Conservation (phyloP, 2,113 vertebrate species). For the Tyto alba region DNA sequence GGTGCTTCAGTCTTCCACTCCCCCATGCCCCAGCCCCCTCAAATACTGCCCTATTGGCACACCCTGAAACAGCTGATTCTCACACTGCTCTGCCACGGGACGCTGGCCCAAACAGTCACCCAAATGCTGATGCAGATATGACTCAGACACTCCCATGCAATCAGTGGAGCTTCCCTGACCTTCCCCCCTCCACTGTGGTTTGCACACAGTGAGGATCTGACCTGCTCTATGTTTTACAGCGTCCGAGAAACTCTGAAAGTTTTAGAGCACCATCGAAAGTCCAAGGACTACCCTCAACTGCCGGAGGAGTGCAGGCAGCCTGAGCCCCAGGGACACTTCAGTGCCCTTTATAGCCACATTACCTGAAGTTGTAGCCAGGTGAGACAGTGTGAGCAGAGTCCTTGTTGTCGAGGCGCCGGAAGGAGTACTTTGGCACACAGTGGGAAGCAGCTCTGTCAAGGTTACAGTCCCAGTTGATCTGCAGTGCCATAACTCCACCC, state of each 20-base stretch:
- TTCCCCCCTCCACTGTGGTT: not conserved
- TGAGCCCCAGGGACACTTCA: not conserved
- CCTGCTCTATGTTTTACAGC: not conserved
- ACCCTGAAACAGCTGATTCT: not conserved
- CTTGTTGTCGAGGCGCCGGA: constrained; percentile 82
- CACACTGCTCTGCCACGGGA: rapidly evolving
- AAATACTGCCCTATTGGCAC: not conserved
- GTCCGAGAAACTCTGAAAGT: not conserved
- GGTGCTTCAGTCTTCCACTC: not conserved
- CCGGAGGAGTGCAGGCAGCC: not conserved
- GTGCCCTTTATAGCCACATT: not conserved
- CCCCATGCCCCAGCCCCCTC: not conserved
- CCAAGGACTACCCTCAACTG: not conserved
- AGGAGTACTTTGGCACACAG: constrained; percentile 83
- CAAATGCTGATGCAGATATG: not conserved
- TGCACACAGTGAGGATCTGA: not conserved
- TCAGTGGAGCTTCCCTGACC: not conserved
- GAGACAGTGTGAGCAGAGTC: constrained; percentile 73
- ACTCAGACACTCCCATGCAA: not conserved
- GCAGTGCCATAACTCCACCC: constrained; percentile 85
- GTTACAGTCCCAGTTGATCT: constrained; percentile 82
- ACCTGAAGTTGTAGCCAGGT: constrained; percentile 91
- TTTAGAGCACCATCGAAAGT: not conserved
- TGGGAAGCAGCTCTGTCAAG: constrained; percentile 72
- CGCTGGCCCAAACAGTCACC: not conserved